phyloP scores from a whole-genome alignment of 2,888 invertebrate genomes.

The Andrena fulva region DNA sequence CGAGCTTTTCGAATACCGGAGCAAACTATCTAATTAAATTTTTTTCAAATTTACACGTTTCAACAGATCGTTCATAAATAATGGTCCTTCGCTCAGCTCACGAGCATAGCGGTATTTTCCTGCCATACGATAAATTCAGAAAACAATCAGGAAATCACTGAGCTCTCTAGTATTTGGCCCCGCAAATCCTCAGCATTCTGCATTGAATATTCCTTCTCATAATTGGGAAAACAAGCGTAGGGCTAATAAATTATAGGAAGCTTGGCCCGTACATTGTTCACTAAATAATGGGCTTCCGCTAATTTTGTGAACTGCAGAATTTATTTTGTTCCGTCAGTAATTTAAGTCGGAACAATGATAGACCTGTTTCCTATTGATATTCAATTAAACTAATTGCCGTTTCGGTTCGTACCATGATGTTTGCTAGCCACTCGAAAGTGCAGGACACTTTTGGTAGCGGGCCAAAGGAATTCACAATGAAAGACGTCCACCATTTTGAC shows the following conservation, averaged over 20 bases:
- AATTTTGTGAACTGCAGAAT: constrained; percentile 25
- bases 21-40: constrained; percentile 14
- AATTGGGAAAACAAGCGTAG: constrained; percentile 30
- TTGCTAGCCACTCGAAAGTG: constrained; percentile 52
- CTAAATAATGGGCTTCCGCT: constrained; percentile 28
- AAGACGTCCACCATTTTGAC: constrained; percentile 44
- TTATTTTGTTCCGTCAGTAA: constrained; percentile 6
- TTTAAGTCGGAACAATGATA: background rate
- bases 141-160: constrained; percentile 33
- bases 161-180: constrained; percentile 5
- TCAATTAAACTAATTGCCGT: constrained; percentile 33
- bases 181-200: background rate
- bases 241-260: constrained; percentile 4
- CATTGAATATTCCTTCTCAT: constrained; percentile 11
- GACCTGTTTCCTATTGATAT: background rate
- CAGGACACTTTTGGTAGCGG: constrained; percentile 40
- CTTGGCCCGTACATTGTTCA: background rate
- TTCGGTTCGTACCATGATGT: constrained; percentile 24
- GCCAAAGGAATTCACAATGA: constrained; percentile 40
- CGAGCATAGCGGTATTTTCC: background rate
- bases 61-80: constrained; percentile 20
- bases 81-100: background rate
- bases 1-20: background rate
- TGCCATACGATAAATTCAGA: background rate
- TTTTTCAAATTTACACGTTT: background rate